A percentile compares a stretch with the other conserved stretches of the same genome.
Evolutionary conservation across 2,797 vertebrate genomes (phyloP).

Genomic region (Tachyglossus aculeatus): DNA sequence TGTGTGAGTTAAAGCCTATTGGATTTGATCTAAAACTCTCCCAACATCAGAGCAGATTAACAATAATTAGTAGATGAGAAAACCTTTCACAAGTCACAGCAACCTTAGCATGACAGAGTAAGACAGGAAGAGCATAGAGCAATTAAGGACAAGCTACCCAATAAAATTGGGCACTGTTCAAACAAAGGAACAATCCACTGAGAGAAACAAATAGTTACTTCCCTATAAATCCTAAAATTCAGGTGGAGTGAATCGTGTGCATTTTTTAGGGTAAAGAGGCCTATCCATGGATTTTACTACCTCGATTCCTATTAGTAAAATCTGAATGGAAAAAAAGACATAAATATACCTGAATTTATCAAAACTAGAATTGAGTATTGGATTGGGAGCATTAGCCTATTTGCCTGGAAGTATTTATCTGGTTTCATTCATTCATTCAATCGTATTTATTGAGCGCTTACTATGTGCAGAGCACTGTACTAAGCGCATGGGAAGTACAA

Average conservation of each 20-base stretch:
- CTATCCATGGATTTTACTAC: background rate
- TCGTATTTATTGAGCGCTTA: too few species aligned
- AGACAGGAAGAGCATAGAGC: background rate
- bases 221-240: background rate
- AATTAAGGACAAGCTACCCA: background rate
- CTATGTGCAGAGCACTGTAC: too few species aligned
- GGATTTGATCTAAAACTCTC: background rate
- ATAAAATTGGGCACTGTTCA: background rate
- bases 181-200: fast-evolving
- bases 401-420: background rate
- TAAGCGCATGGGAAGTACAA: too few species aligned
- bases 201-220: background rate
- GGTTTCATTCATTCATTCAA: too few species aligned
- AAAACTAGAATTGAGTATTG: background rate
- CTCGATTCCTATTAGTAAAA: background rate
- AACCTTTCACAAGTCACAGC: background rate
- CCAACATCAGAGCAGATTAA: background rate
- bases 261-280: background rate
- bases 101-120: fast-evolving
- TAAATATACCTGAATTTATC: background rate
- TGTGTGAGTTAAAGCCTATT: background rate
- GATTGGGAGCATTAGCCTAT: background rate
- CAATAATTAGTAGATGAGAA: background rate
- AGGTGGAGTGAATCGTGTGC: fast-evolving
- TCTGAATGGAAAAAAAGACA: background rate